Evolutionary conservation across 2,888 invertebrate species (phyloP), one percentile per base, ranked within the genome.

Genomic region (Torymus aiolomorphi): DNA sequence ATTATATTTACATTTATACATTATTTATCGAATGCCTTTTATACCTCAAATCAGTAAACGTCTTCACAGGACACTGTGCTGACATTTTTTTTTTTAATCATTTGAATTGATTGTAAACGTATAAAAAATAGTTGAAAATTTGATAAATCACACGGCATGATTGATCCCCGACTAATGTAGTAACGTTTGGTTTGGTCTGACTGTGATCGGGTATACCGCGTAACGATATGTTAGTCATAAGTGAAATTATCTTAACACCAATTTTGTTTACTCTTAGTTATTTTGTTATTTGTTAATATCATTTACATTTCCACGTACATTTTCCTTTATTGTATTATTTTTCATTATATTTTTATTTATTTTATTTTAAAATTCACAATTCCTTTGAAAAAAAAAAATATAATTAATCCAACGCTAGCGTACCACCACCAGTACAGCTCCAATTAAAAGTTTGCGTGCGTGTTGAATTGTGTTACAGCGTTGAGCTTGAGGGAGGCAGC

Each of bases 401-500:
- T 42, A 42, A 42, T 42, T 42, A 42, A 42, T 83, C 62, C 82
- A 63, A 70, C 57, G 80, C 72, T 51, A 81, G 62, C 42, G 63
- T 20, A 82, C 81, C 56, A 71, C 75, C 54, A 77, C 59, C 70
- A 79, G 78, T 84, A 82, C 70, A 82, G 81, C 82, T 83, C 83
- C 83, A 80, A 88, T 89, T 89, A 89, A 89, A 89, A 84, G 79
- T 88, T 87, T 88, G 89, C 88, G 89, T 89, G 89, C 89, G 89
- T 90, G 87, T 90, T 89, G 81, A 89, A 90, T 90, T 90, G 89
- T 90, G 90, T 90, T 90, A 86, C 90, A 90, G 90, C 90, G 90
- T 90, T 90, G 90, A 90, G 89, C 90, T 89, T 90, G 89, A 89
- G 89, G 90, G 90, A 90, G 89, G 89, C 90, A 90, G 90, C 87